A percentile compares a stretch with the other conserved stretches of the same genome.
Evolutionary conservation across 2,113 vertebrate species (phyloP).

Genomic region (Gracilinanus agilis): DNA sequence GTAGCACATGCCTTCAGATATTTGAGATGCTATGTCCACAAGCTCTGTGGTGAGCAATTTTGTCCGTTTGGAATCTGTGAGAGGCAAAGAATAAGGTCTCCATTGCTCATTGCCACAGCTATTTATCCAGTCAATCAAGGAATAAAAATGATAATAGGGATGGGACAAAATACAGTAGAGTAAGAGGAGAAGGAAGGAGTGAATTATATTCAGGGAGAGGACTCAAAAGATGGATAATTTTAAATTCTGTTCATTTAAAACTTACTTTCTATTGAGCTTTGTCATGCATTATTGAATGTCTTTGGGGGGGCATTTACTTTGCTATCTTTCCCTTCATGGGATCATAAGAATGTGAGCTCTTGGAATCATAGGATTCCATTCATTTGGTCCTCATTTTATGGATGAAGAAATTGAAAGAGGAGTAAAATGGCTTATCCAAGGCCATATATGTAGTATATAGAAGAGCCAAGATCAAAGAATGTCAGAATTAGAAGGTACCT

Average conservation of each 20-base stretch:
- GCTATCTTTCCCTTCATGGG: neutral
- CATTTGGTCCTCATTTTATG: neutral
- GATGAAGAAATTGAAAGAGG: neutral
- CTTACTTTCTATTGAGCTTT: neutral
- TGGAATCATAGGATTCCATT: neutral
- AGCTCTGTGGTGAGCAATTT: conserved; percentile 75
- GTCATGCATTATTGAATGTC: neutral
- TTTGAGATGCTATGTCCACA: conserved; percentile 86
- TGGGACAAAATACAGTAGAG: neutral
- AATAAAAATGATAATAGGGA: neutral
- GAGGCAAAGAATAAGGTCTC: neutral
- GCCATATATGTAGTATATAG: neutral
- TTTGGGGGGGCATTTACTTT: neutral
- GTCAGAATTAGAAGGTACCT: neutral
- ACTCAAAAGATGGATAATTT: neutral
- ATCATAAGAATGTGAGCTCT: neutral
- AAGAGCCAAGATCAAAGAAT: neutral
- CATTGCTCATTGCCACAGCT: neutral
- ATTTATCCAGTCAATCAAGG: neutral
- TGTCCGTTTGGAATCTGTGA: conserved; percentile 81
- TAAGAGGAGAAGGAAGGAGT: neutral
- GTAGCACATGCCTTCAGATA: conserved; percentile 91
- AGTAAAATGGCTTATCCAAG: neutral
- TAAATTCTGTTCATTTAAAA: neutral
- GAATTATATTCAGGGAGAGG: neutral